Conservation (phyloP, 1,140 invertebrate species). For the Drosophila simulans region DNA sequence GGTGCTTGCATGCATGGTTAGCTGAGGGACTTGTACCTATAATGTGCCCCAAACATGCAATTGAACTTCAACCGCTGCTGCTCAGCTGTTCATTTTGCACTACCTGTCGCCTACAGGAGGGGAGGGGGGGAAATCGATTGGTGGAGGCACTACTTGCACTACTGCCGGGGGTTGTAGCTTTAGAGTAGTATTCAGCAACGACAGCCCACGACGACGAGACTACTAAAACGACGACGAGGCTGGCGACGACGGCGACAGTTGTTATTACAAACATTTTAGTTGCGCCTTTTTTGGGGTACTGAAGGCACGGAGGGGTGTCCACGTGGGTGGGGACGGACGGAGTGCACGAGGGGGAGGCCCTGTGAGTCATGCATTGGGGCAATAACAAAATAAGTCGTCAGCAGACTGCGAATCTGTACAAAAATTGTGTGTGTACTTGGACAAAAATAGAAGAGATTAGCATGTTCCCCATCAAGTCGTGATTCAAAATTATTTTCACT, state of each 20-base stretch:
- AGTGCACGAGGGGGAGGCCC: background rate
- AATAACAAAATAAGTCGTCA: constrained; percentile 1
- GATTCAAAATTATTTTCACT: too few species aligned
- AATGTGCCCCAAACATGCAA: constrained; percentile 62
- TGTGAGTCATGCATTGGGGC: constrained; percentile 12
- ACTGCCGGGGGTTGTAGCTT: constrained; percentile 26
- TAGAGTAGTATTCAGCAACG: constrained; percentile 13
- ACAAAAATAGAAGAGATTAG: too few species aligned
- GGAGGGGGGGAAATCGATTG: constrained; percentile 10
- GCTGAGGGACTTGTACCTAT: constrained; percentile 3
- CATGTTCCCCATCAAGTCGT: too few species aligned
- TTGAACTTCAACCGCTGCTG: constrained; percentile 48
- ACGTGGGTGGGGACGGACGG: background rate
- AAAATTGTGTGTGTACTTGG: background rate
- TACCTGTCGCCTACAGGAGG: constrained; percentile 15
- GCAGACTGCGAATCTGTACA: background rate
- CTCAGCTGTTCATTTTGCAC: constrained; percentile 66
- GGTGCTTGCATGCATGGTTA: background rate
- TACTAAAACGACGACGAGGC: constrained; percentile 17
- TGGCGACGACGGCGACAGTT: constrained; percentile 53
- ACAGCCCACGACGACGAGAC: constrained; percentile 18
- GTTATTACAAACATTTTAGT: constrained; percentile 61
- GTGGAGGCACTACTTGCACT: constrained; percentile 40
- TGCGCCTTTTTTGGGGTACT: constrained; percentile 2
- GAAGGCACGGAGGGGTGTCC: background rate